Evolutionary conservation across 1,140 invertebrate species (phyloP).

Genomic region (Heliconius himera): DNA sequence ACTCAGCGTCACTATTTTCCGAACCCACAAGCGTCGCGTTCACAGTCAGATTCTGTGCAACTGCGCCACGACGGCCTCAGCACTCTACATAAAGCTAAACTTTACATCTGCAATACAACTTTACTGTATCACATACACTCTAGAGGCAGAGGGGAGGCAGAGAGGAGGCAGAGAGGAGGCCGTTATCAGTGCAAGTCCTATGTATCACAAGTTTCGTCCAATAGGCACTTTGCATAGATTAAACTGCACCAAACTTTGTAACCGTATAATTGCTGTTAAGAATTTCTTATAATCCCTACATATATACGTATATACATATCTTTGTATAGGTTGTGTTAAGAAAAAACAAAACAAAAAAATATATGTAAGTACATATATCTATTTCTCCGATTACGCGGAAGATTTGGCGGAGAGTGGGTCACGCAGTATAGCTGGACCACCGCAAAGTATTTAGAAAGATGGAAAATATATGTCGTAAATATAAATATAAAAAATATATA

Average conservation of each 20-base stretch:
- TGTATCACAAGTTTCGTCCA: not conserved
- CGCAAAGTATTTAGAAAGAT: too few species aligned
- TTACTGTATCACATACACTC: not conserved
- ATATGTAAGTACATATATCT: too few species aligned
- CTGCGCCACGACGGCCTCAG: not conserved
- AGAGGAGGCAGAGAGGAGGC: not conserved
- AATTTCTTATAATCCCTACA: not conserved
- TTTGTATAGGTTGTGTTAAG: too few species aligned
- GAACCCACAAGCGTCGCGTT: not conserved
- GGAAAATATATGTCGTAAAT: too few species aligned
- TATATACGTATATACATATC: not conserved
- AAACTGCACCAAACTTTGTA: not conserved
- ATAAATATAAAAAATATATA: too few species aligned
- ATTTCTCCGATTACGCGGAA: too few species aligned
- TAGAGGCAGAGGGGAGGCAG: not conserved
- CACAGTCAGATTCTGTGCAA: not conserved
- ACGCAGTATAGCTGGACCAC: too few species aligned
- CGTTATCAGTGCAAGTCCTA: not conserved
- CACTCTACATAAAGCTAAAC: not conserved
- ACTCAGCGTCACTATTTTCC: too few species aligned
- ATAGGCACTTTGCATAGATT: not conserved
- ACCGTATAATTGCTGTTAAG: not conserved
- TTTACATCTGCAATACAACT: not conserved
- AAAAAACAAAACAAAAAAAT: too few species aligned
- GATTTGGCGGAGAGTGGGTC: too few species aligned